Percentiles rank a stretch among this genome's conserved stretches.
These are phyloP conservation scores for Eubasilissa regina DNA, from an alignment of 1,140 invertebrate species.

Conservation along the genomic window DNA sequence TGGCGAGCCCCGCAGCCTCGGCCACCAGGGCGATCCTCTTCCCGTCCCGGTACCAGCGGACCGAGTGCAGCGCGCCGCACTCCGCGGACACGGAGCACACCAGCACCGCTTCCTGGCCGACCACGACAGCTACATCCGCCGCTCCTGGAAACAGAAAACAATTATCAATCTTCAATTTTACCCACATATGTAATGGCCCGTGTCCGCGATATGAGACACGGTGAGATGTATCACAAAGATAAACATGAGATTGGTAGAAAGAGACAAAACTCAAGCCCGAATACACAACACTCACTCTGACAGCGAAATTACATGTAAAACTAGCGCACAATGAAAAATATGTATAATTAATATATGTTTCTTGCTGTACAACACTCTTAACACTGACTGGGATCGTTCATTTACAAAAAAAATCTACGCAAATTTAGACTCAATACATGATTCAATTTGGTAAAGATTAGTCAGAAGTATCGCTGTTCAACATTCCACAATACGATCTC, in stretches of 20 bases:
- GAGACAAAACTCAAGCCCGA: too few species aligned
- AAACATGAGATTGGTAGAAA: neutral
- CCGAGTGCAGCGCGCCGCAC: conserved; percentile 53
- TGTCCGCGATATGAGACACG: neutral
- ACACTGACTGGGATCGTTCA: too few species aligned
- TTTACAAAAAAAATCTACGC: too few species aligned
- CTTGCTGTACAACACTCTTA: too few species aligned
- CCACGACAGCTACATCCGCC: conserved; percentile 26
- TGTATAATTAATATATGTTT: too few species aligned
- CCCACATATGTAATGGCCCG: too few species aligned
- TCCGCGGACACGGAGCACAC: conserved; percentile 4
- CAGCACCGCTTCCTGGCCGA: conserved; percentile 47
- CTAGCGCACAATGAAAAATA: too few species aligned
- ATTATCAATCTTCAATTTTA: neutral
- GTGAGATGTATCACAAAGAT: neutral
- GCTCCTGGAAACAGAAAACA: neutral
- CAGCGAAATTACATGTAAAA: neutral
- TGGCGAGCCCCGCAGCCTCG: conserved; percentile 44
- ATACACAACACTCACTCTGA: neutral
- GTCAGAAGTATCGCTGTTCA: too few species aligned
- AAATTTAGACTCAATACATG: too few species aligned
- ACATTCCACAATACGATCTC: too few species aligned
- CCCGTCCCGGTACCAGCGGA: conserved; percentile 51
- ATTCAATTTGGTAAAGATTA: too few species aligned
- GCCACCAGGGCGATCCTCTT: conserved; percentile 52